Evolutionary conservation across 2,888 invertebrate species (phyloP).

Genomic region (Sarcophaga caerulescens): DNA sequence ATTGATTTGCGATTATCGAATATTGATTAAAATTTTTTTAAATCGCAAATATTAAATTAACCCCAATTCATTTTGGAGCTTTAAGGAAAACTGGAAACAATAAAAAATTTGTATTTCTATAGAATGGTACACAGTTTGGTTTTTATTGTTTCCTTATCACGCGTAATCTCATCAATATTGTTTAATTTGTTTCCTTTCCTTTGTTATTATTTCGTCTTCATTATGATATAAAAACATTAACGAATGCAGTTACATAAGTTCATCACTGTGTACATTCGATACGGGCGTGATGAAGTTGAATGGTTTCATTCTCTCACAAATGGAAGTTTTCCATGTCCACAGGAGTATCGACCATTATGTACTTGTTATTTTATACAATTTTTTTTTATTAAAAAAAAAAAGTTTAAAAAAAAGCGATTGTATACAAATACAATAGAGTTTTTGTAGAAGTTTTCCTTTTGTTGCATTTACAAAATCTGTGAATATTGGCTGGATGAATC

Average conservation of each 20-base stretch:
- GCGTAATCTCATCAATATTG: constrained; percentile 60
- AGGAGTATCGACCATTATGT: too few species aligned
- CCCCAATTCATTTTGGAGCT: too few species aligned
- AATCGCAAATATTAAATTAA: too few species aligned
- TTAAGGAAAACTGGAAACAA: too few species aligned
- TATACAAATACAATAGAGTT: neutral
- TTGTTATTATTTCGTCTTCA: constrained; percentile 33
- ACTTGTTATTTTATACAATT: too few species aligned
- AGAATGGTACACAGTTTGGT: constrained; percentile 1
- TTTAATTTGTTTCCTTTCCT: constrained; percentile 45
- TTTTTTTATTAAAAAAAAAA: neutral
- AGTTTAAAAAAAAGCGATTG: neutral
- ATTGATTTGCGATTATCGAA: too few species aligned
- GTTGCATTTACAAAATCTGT: constrained; percentile 35
- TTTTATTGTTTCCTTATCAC: constrained; percentile 19
- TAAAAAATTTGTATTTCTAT: too few species aligned
- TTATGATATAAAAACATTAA: constrained; percentile 14
- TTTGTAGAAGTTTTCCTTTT: neutral
- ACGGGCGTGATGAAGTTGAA: constrained; percentile 40
- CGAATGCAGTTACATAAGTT: constrained; percentile 57
- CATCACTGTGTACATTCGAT: constrained; percentile 55
- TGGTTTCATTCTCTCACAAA: constrained; percentile 27
- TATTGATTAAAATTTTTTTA: too few species aligned
- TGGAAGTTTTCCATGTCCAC: neutral
- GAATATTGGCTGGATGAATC: constrained; percentile 28